A percentile compares a stretch with the other conserved stretches of the same genome.
phyloP scores from a whole-genome alignment of 2,888 invertebrate genomes.

The Eristalinus sepulchralis region DNA sequence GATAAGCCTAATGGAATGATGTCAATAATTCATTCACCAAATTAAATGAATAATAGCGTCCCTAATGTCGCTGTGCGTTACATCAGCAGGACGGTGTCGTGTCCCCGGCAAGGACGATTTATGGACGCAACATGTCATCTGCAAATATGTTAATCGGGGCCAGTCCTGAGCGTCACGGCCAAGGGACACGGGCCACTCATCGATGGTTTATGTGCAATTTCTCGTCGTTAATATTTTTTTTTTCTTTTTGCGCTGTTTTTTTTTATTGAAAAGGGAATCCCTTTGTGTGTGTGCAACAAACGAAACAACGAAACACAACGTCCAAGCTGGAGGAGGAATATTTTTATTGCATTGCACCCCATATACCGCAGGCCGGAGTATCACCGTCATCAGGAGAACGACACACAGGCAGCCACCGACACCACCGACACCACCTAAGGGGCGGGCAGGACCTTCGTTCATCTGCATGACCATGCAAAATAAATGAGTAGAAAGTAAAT shows the following conservation, averaged over 20 bases:
- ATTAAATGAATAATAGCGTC: slow-evolving; percentile 71
- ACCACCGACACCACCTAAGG: slow-evolving; percentile 13
- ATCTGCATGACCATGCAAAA: slow-evolving; percentile 71
- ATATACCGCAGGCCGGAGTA: slow-evolving; percentile 10
- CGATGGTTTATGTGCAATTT: slow-evolving; percentile 55
- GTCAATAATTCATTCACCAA: slow-evolving; percentile 71
- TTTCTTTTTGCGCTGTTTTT: neutral
- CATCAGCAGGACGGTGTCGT: slow-evolving; percentile 35
- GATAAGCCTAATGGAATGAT: slow-evolving; percentile 65
- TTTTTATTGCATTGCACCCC: slow-evolving; percentile 68
- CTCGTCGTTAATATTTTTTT: slow-evolving; percentile 8
- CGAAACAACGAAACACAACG: slow-evolving; percentile 18
- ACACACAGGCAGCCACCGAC: neutral
- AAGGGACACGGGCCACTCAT: slow-evolving; percentile 30
- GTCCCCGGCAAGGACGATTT: slow-evolving; percentile 60
- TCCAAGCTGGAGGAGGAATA: slow-evolving; percentile 35
- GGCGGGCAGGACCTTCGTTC: slow-evolving; percentile 50
- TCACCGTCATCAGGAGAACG: neutral
- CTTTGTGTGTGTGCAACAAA: slow-evolving; percentile 60
- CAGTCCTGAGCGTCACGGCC: slow-evolving; percentile 19
- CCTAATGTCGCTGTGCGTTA: slow-evolving; percentile 64
- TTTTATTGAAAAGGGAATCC: slow-evolving; percentile 12
- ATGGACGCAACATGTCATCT: slow-evolving; percentile 69
- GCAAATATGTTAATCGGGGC: slow-evolving; percentile 70
- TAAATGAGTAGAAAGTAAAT: slow-evolving; percentile 65